Evolutionary conservation across 2,113 vertebrate genomes (phyloP).

Genomic region (Odocoileus virginianus): DNA sequence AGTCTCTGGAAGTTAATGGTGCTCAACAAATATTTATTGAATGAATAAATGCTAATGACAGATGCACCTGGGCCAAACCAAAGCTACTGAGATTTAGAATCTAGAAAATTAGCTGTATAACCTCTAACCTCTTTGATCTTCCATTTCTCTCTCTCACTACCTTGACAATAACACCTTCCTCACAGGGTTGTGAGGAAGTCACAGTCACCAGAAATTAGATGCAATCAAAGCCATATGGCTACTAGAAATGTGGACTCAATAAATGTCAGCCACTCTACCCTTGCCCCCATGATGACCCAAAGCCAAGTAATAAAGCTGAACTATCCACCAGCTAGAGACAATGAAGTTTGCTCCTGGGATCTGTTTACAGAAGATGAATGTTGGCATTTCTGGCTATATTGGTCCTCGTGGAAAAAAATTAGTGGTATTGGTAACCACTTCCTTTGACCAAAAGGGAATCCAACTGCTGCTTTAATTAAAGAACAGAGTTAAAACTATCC

Average conservation of each 20-base stretch:
- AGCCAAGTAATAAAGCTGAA: conserved; percentile 47
- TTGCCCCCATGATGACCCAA: conserved; percentile 45
- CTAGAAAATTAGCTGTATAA: not conserved
- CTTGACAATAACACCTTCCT: not conserved
- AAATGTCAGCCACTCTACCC: conserved; percentile 40
- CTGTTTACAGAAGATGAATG: conserved; percentile 61
- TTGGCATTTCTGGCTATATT: conserved; percentile 44
- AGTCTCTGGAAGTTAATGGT: not conserved
- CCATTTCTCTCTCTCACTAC: not conserved
- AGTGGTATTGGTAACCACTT: conserved; percentile 61
- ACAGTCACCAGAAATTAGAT: not conserved
- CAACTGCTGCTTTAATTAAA: conserved; percentile 65
- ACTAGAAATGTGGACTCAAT: conserved; percentile 22
- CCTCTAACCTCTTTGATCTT: conserved; percentile 8
- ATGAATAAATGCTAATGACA: not conserved
- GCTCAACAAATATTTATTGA: not conserved
- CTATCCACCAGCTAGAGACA: conserved; percentile 28
- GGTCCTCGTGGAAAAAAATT: conserved; percentile 64
- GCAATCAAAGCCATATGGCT: conserved; percentile 32
- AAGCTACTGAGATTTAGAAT: not conserved
- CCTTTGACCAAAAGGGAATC: conserved; percentile 50
- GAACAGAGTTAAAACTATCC: conserved; percentile 52
- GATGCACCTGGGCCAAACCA: not conserved
- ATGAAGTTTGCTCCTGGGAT: conserved; percentile 49
- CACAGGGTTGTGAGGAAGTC: not conserved